Evolutionary conservation across 2,113 vertebrate genomes (phyloP).

Genomic region (Albula glossodonta): DNA sequence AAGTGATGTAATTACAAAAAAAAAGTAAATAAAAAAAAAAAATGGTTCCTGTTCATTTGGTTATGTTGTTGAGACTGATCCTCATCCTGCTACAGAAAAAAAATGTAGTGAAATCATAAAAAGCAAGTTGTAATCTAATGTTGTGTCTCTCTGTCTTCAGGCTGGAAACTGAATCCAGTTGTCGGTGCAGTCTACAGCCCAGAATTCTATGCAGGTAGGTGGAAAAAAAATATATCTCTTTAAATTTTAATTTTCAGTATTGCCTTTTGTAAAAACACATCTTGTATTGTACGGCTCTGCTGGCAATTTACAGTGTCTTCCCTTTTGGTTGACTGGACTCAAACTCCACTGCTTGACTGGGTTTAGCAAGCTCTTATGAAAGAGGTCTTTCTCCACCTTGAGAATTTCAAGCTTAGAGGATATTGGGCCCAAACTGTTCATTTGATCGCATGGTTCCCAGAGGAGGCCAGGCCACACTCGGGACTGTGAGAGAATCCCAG

Average conservation of each 20-base stretch:
- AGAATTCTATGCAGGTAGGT: constrained; percentile 98
- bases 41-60: background rate
- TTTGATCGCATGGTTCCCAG: background rate
- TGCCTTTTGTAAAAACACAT: background rate
- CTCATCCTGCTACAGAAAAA: background rate
- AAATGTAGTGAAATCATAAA: background rate
- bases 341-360: background rate
- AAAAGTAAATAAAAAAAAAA: too few species aligned
- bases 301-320: background rate
- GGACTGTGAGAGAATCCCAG: background rate
- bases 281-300: background rate
- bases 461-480: background rate
- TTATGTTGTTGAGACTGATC: background rate
- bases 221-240: background rate
- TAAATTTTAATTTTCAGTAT: background rate
- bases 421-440: background rate
- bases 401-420: background rate
- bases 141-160: constrained; percentile 63
- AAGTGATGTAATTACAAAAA: too few species aligned
- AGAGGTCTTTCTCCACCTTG: background rate
- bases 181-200: constrained; percentile 97
- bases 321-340: background rate
- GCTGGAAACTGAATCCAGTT: constrained; percentile 99
- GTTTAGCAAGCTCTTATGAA: background rate
- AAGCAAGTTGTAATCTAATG: constrained; percentile 20